Evolutionary conservation across 2,888 invertebrate genomes (phyloP).

Genomic region (Oxytorus armatus): DNA sequence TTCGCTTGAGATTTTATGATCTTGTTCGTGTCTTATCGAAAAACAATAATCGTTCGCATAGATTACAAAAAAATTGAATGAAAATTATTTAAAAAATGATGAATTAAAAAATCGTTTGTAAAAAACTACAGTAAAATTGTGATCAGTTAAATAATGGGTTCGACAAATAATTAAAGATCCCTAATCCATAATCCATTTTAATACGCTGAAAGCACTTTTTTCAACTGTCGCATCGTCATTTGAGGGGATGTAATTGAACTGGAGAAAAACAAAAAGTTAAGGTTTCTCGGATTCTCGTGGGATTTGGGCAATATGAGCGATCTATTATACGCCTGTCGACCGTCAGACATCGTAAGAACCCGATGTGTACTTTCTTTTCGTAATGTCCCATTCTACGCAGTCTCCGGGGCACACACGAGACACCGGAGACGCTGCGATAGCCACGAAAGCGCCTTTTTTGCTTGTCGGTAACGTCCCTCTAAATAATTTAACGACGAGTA

Average conservation of each 20-base stretch:
- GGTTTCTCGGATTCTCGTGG: slow-evolving; percentile 20
- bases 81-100: no score
- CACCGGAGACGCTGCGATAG: slow-evolving; percentile 11
- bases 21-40: no score
- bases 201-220: no score
- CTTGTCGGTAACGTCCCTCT: slow-evolving; percentile 56
- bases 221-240: no score
- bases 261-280: not conserved
- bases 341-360: slow-evolving; percentile 32
- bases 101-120: no score
- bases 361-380: slow-evolving; percentile 45
- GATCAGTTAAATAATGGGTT: no score
- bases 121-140: no score
- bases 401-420: slow-evolving; percentile 13
- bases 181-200: no score
- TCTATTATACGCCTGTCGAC: slow-evolving; percentile 13
- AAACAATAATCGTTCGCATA: no score
- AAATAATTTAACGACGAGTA: slow-evolving; percentile 53
- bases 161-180: no score
- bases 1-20: no score
- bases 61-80: no score
- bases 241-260: not conserved
- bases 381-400: slow-evolving; percentile 51
- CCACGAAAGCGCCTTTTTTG: slow-evolving; percentile 52
- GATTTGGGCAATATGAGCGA: slow-evolving; percentile 3